Conservation (phyloP, 2,113 vertebrate genomes). For the Microcebus lehilahytsara region DNA sequence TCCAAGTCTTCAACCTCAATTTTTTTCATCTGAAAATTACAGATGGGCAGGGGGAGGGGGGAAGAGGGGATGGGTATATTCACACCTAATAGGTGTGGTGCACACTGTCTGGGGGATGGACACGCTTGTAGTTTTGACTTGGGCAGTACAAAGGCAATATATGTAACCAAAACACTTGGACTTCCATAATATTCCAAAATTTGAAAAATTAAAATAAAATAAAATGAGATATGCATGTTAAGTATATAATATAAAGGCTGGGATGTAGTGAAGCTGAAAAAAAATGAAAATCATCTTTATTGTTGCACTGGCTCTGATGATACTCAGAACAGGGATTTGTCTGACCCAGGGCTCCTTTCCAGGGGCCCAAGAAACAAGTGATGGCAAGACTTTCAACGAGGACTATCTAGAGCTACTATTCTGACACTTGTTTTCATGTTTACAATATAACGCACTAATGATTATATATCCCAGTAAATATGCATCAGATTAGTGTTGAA, state of each 20-base stretch:
- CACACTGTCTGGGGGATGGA: too few species aligned
- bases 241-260: neutral
- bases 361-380: neutral
- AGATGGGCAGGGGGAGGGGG: neutral
- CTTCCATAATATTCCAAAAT: too few species aligned
- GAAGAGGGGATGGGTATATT: too few species aligned
- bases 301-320: neutral
- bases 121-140: too few species aligned
- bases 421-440: neutral
- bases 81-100: too few species aligned
- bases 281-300: neutral
- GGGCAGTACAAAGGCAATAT: too few species aligned
- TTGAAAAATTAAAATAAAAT: too few species aligned
- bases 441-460: neutral
- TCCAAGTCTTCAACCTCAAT: neutral
- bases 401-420: neutral
- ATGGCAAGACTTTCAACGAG: neutral
- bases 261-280: neutral
- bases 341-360: neutral
- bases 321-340: neutral
- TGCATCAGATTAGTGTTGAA: neutral
- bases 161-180: too few species aligned
- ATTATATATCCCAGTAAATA: constrained; percentile 10
- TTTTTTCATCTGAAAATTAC: neutral
- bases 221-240: neutral